Percentiles rank a stretch among this genome's conserved stretches.
phyloP scores from a whole-genome alignment of 2,797 vertebrate genomes.

The Gymnoscopelus braueri region DNA sequence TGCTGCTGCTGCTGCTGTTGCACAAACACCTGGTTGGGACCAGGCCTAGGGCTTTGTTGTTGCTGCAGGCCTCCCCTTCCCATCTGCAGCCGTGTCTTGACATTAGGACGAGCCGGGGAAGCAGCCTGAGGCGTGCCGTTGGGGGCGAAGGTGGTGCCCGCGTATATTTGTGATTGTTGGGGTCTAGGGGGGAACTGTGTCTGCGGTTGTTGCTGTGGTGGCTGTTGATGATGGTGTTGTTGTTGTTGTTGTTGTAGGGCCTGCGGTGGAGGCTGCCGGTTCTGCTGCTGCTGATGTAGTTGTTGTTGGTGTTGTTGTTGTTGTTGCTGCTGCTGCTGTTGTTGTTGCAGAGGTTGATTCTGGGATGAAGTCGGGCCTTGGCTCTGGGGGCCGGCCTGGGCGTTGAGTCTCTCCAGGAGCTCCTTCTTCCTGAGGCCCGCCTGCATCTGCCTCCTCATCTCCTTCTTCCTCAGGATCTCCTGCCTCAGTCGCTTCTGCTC shows the following conservation, averaged over 20 bases:
- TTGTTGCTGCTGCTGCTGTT: constrained; percentile 37
- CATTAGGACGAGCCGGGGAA: constrained; percentile 56
- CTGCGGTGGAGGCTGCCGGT: neutral
- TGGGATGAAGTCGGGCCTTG: constrained; percentile 54
- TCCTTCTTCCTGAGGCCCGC: constrained; percentile 95
- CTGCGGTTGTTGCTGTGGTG: constrained; percentile 38
- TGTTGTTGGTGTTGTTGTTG: constrained; percentile 28
- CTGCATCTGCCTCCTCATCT: constrained; percentile 94
- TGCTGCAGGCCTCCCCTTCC: constrained; percentile 68
- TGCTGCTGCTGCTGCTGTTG: constrained; percentile 75
- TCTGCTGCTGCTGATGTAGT: neutral
- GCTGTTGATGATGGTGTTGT: neutral
- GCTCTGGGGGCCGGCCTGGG: constrained; percentile 70
- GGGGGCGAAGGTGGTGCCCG: constrained; percentile 50
- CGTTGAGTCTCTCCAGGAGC: constrained; percentile 89
- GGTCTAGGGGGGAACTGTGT: constrained; percentile 65
- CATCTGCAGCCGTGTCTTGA: constrained; percentile 77
- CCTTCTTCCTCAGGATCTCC: constrained; percentile 94
- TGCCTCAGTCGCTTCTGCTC: constrained; percentile 96
- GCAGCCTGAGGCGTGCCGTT: constrained; percentile 51
- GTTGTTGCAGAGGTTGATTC: constrained; percentile 62
- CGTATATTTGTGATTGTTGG: constrained; percentile 68
- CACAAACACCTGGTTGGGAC: constrained; percentile 74
- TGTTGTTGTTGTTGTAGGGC: constrained; percentile 25
- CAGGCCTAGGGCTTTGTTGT: constrained; percentile 68